Percentiles rank a stretch among this genome's conserved stretches.
phyloP scores from a whole-genome alignment of 2,888 invertebrate genomes.

The Epistrophe eligans region DNA sequence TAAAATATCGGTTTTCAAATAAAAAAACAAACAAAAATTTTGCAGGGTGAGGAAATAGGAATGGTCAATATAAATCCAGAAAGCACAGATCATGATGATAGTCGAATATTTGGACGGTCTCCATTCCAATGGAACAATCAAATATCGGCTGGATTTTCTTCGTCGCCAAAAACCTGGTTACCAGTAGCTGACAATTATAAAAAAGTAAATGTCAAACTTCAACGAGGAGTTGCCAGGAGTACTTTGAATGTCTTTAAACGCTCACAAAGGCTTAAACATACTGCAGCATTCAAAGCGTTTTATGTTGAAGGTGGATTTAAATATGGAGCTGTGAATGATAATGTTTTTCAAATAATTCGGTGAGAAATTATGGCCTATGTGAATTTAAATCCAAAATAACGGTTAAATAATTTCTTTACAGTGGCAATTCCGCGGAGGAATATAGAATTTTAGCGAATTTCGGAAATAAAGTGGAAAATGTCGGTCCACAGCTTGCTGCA shows the following conservation, averaged over 20 bases:
- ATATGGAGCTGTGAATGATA: constrained; percentile 79
- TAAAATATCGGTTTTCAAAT: not conserved
- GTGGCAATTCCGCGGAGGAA: constrained; percentile 79
- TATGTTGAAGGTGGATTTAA: constrained; percentile 79
- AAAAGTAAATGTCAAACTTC: constrained; percentile 86
- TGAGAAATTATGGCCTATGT: constrained; percentile 26
- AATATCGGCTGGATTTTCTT: constrained; percentile 86
- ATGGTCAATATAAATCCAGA: constrained; percentile 85
- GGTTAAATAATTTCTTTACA: no score
- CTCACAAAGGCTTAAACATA: constrained; percentile 84
- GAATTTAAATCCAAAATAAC: no score
- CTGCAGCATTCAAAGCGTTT: constrained; percentile 81
- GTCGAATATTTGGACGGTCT: constrained; percentile 85
- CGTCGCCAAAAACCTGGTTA: constrained; percentile 86
- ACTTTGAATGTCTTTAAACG: constrained; percentile 86
- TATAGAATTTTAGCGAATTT: constrained; percentile 80
- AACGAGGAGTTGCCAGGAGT: constrained; percentile 85
- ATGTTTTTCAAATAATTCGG: constrained; percentile 81
- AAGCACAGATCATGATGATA: constrained; percentile 84
- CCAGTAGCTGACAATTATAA: constrained; percentile 87
- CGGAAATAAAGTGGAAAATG: constrained; percentile 78
- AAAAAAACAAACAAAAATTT: not conserved
- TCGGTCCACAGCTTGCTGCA: constrained; percentile 75
- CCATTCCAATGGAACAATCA: constrained; percentile 87
- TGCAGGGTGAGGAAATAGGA: constrained; percentile 88